Evolutionary conservation across 2,797 vertebrate genomes (phyloP), one percentile per base, ranked within the genome.

Genomic region (Malurus leucopterus): DNA sequence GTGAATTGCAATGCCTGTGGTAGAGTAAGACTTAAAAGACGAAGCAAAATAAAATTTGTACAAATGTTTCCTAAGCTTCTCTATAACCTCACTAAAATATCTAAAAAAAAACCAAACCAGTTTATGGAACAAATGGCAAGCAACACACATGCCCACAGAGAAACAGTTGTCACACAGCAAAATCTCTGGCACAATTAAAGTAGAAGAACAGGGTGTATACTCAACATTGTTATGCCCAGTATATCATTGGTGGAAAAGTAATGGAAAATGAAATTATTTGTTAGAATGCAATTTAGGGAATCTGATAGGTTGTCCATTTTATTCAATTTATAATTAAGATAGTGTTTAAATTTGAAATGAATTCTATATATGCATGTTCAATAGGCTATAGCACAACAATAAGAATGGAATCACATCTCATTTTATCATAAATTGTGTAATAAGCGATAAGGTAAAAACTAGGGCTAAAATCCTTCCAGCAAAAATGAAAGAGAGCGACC

Each of bases 391-490:
- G 96, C 94, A 96, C 97, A 97, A 97, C 98, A 98, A 98, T 98
- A 98, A 98, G 97, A 97, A 97, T 91, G 89, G 95, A 97, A 97
- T 97, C 97, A 96, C 97, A 98, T 98, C 97, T 97, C 97, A 98
- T 98, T 98, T 98, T 98, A 98, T 98, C 97, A 97, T 97, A 98
- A 98, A 99, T 98, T 98, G 98, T 98, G 97, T 98, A 98, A 98
- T 98, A 98, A 98, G 98, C 97, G 98, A 99, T 99, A 98, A 99
- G 98, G 98, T 98, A 98, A 98, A 98, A 98, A 98, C 97, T 97
- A 97, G 97, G 98, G 96, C 97, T 98, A 98, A 98, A 98, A 98
- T 97, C 97, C 98, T 97, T 96, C 97, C 97, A 98, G 98, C 98
- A 98, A 98, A 98, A 98, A 98, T 97, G 97, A 97, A 97, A 98